Evolutionary conservation across 2,888 invertebrate genomes (phyloP).

Genomic region (Rhingia campestris): DNA sequence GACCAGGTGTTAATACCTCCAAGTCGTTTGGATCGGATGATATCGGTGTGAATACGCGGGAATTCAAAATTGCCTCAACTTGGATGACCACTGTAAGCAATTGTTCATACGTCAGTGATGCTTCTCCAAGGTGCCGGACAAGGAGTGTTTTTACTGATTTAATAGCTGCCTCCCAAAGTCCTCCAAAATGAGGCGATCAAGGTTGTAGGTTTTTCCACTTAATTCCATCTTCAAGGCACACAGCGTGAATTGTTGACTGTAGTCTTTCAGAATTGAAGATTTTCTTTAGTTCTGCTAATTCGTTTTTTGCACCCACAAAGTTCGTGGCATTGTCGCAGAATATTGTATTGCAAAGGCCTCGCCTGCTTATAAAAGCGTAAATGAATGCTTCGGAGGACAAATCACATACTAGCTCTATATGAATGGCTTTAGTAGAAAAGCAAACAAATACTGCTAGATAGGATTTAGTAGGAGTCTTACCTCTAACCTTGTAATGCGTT

Average conservation of each 20-base stretch:
- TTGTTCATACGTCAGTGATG: not conserved
- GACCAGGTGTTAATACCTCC: not conserved
- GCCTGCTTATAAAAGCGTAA: not conserved
- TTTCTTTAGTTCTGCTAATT: not conserved
- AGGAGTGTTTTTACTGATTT: not conserved
- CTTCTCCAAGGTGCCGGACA: not conserved
- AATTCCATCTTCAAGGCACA: not conserved
- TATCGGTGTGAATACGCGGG: not conserved
- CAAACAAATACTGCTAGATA: constrained; percentile 22
- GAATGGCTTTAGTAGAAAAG: constrained; percentile 4
- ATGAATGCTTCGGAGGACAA: not conserved
- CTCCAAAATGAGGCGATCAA: not conserved
- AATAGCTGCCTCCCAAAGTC: not conserved
- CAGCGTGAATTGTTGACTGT: not conserved
- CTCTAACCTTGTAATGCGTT: constrained; percentile 7
- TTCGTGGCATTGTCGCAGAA: constrained; percentile 9
- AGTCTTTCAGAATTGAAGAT: not conserved
- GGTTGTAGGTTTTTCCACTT: not conserved
- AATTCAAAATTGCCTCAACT: not conserved
- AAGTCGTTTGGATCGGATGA: not conserved
- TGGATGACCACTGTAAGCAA: not conserved
- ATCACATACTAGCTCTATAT: not conserved
- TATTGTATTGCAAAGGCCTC: no score
- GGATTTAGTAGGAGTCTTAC: constrained; percentile 8
- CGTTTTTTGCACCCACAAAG: not conserved